Conservation (phyloP, 2,888 invertebrate genomes). For the Hermaeophaga mercurialis region DNA sequence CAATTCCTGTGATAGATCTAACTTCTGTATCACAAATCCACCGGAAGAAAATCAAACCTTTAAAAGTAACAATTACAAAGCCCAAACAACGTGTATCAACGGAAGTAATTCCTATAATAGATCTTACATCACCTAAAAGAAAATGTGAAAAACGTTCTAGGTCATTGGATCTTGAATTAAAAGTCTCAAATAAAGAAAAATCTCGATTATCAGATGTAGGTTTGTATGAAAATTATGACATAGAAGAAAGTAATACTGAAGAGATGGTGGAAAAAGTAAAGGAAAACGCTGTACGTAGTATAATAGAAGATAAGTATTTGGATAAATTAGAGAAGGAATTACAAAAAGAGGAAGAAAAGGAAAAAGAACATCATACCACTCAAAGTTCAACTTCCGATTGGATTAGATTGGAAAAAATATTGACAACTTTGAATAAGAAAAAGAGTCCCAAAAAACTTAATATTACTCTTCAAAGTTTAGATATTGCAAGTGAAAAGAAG, state of each 20-base stretch:
- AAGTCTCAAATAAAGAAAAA: conserved; percentile 31
- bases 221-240: conserved; percentile 35
- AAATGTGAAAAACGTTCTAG: conserved; percentile 25
- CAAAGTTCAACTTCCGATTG: conserved; percentile 35
- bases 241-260: conserved; percentile 42
- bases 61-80: background rate
- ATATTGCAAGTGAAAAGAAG: background rate
- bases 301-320: conserved; percentile 48
- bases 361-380: conserved; percentile 6
- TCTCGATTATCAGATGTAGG: conserved; percentile 14
- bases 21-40: conserved; percentile 26
- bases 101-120: too few relatives aligned
- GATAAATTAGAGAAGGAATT: conserved; percentile 42
- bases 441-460: conserved; percentile 34
- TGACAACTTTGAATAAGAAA: conserved; percentile 36
- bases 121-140: background rate
- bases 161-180: conserved; percentile 38
- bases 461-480: conserved; percentile 26
- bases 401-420: conserved; percentile 42
- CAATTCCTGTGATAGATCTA: conserved; percentile 12
- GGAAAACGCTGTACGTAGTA: conserved; percentile 41
- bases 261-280: conserved; percentile 32
- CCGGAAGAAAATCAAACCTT: background rate
- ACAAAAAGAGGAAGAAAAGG: conserved; percentile 1
- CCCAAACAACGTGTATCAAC: too few relatives aligned